These are phyloP conservation scores for Pangasius djambal DNA, from an alignment of 2,797 vertebrate species.

Conservation along the genomic window DNA sequence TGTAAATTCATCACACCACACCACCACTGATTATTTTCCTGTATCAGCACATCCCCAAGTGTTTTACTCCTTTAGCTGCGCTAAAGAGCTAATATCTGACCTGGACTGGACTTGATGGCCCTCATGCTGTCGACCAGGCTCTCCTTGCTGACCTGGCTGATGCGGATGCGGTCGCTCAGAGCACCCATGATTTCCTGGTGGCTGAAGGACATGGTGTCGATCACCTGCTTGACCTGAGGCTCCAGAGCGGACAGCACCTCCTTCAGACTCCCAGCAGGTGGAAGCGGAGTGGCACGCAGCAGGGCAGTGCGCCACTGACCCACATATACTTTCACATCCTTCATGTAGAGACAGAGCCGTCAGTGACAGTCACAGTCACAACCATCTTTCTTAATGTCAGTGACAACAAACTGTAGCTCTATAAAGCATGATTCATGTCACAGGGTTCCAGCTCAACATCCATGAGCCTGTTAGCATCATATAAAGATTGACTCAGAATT, in stretches of 20 bases:
- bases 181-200: conserved; percentile 81
- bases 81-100: conserved; percentile 64
- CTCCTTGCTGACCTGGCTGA: conserved; percentile 75
- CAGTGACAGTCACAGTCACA: neutral
- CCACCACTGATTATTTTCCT: neutral
- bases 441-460: neutral
- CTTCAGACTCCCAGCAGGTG: conserved; percentile 64
- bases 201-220: conserved; percentile 88
- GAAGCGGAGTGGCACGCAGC: conserved; percentile 70
- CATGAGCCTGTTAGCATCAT: neutral
- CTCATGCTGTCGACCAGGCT: conserved; percentile 83
- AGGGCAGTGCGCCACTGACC: conserved; percentile 85
- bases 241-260: conserved; percentile 74
- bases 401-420: neutral
- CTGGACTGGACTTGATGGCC: conserved; percentile 92
- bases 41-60: neutral
- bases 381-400: neutral
- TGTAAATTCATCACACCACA: neutral
- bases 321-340: conserved; percentile 79
- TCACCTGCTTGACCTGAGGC: conserved; percentile 74
- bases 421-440: neutral
- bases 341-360: neutral
- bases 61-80: neutral
- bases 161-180: conserved; percentile 83
- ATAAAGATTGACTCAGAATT: neutral